Base-by-base conservation (phyloP, 2,113 vertebrate species). In the Cromileptes altivelis region DNA sequence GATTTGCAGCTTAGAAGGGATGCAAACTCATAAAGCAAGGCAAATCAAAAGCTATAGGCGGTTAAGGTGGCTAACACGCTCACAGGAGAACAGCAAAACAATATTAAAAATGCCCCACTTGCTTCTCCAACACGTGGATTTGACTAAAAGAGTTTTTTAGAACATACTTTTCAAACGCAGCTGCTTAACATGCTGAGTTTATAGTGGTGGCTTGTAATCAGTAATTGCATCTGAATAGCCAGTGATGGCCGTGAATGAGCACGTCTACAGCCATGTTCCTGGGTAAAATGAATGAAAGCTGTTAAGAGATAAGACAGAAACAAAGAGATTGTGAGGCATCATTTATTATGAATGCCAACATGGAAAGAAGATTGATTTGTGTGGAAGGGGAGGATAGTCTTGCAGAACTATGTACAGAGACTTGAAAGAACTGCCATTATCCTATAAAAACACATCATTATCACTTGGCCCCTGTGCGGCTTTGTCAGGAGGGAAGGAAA, bases 391-490 rank as follows among this genome's bases (percentile, higher is more conserved):
- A 57, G 42, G 57, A 55, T 27, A 52, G 25, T 21, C 12, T 27
- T 0, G 18, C 30, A 56, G 33, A 69, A 37, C 5, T 12, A 37
- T 40, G 19, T 53, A 53, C 7, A 37, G 45, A 71, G 45, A 77
- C 50, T 78, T 88, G 60, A 90, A 73, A 90, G 62, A 73, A 52
- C 6, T 23, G 19, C 75, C 21, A 80, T 88, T 83, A 86, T 62
- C 64, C 65, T 72, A 64, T 67, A 73, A 85, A 81, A 75, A 89
- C 42, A 79, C 67, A 57, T 80, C 61, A 78, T 88, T 78, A 86
- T 84, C 49, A 53, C 42, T 53, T 79, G 57, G 76, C 75, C 65
- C 49, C 60, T 37, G 23, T 42, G 18, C 77, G 75, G 75, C 60
- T 70, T 71, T 55, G 47, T 68, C 56, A 15, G 1, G 15, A 52